These are phyloP conservation scores for Ciconia nigra DNA, from an alignment of 2,797 vertebrate genomes.

Conservation along the genomic window DNA sequence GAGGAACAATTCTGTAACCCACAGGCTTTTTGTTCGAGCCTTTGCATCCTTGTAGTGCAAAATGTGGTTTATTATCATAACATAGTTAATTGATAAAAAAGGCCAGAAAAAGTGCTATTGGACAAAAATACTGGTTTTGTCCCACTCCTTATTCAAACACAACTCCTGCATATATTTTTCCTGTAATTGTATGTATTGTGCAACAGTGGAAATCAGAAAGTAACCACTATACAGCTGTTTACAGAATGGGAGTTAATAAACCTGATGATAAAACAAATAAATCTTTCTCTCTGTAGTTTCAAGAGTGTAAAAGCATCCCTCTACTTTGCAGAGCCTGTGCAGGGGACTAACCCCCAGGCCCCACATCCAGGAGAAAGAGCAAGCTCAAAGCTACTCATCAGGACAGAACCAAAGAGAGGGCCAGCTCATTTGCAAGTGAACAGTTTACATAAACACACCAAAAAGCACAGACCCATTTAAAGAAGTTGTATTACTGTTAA, in stretches of 20 bases:
- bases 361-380: not conserved
- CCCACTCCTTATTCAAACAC: not conserved
- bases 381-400: not conserved
- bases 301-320: not conserved
- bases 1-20: not conserved
- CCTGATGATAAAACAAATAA: not conserved
- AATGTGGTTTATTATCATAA: not conserved
- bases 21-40: not conserved
- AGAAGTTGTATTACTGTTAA: not conserved
- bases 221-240: not conserved
- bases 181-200: not conserved
- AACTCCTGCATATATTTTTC: not conserved
- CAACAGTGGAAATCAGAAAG: not conserved
- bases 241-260: not conserved
- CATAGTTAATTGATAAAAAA: not conserved
- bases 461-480: not conserved
- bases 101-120: not conserved
- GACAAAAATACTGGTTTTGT: not conserved
- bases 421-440: conserved; percentile 43
- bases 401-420: not conserved
- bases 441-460: not conserved
- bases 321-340: not conserved
- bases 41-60: not conserved
- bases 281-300: not conserved
- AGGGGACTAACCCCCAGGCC: not conserved